Base-by-base conservation (phyloP, 2,888 invertebrate species). In the Chymomyza amoena region DNA sequence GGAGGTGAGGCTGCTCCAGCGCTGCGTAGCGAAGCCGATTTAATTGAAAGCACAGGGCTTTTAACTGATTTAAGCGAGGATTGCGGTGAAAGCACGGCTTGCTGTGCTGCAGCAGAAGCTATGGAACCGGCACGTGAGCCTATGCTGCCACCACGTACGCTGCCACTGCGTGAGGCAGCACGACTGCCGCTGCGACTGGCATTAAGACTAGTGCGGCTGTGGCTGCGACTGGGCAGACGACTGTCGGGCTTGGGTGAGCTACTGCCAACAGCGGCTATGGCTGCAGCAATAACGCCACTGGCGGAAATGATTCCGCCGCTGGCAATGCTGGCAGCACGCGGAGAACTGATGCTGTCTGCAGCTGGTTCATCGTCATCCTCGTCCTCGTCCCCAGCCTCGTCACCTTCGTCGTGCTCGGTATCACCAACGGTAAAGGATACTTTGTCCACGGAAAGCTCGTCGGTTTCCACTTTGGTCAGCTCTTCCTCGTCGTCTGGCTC, bases 91-190 rank as follows among this genome's bases (percentile, higher is more conserved):
- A 84, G 78, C 52, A 78, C 70, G 7, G 60, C 71, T 54, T 0
- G 63, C 63, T 36, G 62, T 28, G 25, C 63, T 4, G 52, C 68
- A 1, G 61, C 70, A 3, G 89, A 85, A n/a, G 83, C 88, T 59
- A 89, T 81, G 50, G 89, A 89, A 7, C 89, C 89, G 0, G 83
- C 80, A 52, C 89, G 86, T 0, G 89, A 89, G 0, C 79, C 83
- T 0, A 78, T 68, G 45, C 80, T 87, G 7, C 79, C 80, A 9
- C 77, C 68, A 1, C 81, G 78, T 32, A 77, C 70, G 65, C 89
- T 89, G 36, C 81, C 79, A n/a, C 78, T 79, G 7, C 80, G 82
- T 20, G 87, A 87, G 5, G 77, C 77, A 1, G 73, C 70, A 16
- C 67, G 75, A 1, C 81, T 82, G 25, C 80, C 80, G 54, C 79